These are phyloP conservation scores for Polyommatus icarus DNA, from an alignment of 2,888 invertebrate species.

Conservation along the genomic window DNA sequence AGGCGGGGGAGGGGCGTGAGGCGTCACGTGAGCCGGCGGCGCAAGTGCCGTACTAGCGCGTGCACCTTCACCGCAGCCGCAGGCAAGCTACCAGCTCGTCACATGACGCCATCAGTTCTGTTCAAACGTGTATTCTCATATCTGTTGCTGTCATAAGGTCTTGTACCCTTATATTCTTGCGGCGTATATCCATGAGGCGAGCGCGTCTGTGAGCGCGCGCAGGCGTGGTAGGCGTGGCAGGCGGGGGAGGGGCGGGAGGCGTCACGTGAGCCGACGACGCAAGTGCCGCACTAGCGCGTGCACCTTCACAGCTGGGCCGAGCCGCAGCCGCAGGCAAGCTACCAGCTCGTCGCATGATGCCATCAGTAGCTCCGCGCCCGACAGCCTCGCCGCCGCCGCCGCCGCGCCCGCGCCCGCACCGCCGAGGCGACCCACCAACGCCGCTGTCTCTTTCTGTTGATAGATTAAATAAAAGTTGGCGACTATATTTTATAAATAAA, in stretches of 20 bases:
- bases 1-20: slow-evolving; percentile 33
- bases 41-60: slow-evolving; percentile 60
- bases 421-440: slow-evolving; percentile 57
- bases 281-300: slow-evolving; percentile 63
- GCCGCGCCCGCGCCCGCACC: slow-evolving; percentile 58
- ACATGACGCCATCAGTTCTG: slow-evolving; percentile 86
- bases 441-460: slow-evolving; percentile 59
- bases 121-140: too few species aligned
- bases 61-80: slow-evolving; percentile 88
- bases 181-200: slow-evolving; percentile 33
- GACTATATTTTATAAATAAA: too few species aligned
- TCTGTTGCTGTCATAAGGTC: neutral
- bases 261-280: slow-evolving; percentile 47
- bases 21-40: slow-evolving; percentile 45
- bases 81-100: slow-evolving; percentile 88
- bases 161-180: neutral
- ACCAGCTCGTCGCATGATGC: slow-evolving; percentile 91
- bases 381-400: slow-evolving; percentile 79
- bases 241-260: slow-evolving; percentile 34
- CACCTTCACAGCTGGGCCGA: slow-evolving; percentile 92
- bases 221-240: slow-evolving; percentile 31
- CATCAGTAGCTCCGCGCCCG: slow-evolving; percentile 91
- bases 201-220: slow-evolving; percentile 37
- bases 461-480: neutral
- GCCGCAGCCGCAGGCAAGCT: slow-evolving; percentile 85